These are phyloP conservation scores for Cephus pulcher DNA, from an alignment of 2,888 invertebrate species.

Conservation along the genomic window DNA sequence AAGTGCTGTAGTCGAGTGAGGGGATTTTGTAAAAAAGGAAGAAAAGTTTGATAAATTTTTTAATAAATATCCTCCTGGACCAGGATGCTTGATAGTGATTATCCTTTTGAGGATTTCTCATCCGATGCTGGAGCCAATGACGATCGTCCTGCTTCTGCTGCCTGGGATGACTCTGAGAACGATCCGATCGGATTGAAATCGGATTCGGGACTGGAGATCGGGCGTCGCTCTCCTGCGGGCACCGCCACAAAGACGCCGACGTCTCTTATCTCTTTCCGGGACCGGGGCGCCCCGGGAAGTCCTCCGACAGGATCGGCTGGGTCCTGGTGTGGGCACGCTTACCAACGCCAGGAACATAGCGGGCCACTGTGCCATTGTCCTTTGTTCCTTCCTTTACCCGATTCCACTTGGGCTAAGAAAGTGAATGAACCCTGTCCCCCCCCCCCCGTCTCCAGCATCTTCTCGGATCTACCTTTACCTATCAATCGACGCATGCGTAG, in stretches of 20 bases:
- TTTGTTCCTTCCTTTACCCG: constrained; percentile 38
- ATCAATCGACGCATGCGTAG: not conserved
- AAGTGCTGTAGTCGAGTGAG: not conserved
- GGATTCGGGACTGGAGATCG: constrained; percentile 37
- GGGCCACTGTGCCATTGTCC: constrained; percentile 58
- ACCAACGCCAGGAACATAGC: constrained; percentile 37
- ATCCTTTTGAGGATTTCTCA: not conserved
- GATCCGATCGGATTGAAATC: constrained; percentile 42
- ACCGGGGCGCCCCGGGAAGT: constrained; percentile 51
- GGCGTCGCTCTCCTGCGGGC: constrained; percentile 42
- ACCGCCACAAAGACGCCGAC: constrained; percentile 59
- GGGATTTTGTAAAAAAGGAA: not conserved
- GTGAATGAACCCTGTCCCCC: not conserved
- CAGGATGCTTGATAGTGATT: not conserved
- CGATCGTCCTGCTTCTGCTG: constrained; percentile 14
- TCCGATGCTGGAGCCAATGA: constrained; percentile 6
- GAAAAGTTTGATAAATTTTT: not conserved
- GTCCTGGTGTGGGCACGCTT: constrained; percentile 25
- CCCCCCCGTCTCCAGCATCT: not conserved
- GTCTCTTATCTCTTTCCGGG: constrained; percentile 55
- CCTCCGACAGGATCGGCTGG: constrained; percentile 34
- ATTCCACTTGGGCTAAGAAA: not conserved
- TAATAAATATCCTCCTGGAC: not conserved
- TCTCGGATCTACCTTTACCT: not conserved
- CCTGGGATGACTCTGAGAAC: constrained; percentile 18